phyloP scores from a whole-genome alignment of 2,888 invertebrate genomes.

The Chloromyia formosa region DNA sequence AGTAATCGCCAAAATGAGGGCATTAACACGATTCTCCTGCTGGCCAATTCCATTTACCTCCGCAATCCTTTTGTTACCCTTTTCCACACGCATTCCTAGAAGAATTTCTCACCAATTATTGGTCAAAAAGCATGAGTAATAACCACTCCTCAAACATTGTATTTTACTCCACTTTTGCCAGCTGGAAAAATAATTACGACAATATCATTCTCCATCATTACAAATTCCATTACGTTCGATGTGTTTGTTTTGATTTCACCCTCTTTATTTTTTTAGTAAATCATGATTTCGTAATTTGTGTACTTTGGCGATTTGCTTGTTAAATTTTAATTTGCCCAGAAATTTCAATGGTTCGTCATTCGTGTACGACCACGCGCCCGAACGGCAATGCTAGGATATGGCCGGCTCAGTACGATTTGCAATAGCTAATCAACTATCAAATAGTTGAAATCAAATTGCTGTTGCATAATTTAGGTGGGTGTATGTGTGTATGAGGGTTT shows the following conservation, averaged over 20 bases:
- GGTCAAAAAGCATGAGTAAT: too few relatives aligned
- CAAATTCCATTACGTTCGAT: slow-evolving; percentile 40
- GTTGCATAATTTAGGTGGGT: slow-evolving; percentile 26
- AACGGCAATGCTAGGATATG: not conserved
- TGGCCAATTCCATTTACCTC: too few relatives aligned
- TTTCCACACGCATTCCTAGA: too few relatives aligned
- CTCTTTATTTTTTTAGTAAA: slow-evolving; percentile 17
- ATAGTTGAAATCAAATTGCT: slow-evolving; percentile 39
- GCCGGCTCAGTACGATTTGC: not conserved
- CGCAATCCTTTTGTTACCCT: too few relatives aligned
- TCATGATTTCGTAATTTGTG: slow-evolving; percentile 42
- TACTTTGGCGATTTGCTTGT: slow-evolving; percentile 36
- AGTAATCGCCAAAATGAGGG: too few relatives aligned
- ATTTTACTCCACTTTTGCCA: not conserved
- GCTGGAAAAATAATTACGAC: slow-evolving; percentile 22
- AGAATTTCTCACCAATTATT: too few relatives aligned
- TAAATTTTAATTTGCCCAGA: slow-evolving; percentile 36
- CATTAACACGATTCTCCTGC: too few relatives aligned
- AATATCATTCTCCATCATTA: slow-evolving; percentile 13
- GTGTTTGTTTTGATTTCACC: slow-evolving; percentile 37
- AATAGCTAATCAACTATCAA: slow-evolving; percentile 41
- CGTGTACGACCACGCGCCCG: not conserved
- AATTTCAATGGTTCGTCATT: not conserved
- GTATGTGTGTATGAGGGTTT: not conserved
- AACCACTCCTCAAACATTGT: too few relatives aligned